phyloP scores from a whole-genome alignment of 2,888 invertebrate species.

The Yponomeuta malinellus region DNA sequence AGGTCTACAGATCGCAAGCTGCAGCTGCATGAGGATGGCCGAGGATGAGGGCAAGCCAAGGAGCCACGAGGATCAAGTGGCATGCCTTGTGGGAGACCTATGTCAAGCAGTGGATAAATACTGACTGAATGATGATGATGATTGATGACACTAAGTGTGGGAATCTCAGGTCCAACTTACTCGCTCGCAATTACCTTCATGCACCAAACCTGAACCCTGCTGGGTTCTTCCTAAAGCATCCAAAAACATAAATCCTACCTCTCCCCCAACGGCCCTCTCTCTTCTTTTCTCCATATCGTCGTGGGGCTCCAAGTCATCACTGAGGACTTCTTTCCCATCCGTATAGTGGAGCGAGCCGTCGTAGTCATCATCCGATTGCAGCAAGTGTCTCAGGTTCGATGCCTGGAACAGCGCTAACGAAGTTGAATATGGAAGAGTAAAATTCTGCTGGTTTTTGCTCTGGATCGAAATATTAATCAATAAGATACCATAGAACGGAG shows the following conservation, averaged over 20 bases:
- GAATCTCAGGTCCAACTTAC: not conserved
- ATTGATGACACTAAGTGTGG: not conserved
- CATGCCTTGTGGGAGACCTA: not conserved
- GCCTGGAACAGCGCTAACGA: not conserved
- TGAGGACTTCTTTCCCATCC: not conserved
- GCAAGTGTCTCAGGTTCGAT: not conserved
- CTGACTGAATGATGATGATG: not conserved
- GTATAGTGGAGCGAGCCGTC: not conserved
- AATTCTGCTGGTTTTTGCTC: no score
- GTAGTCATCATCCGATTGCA: slow-evolving; percentile 4
- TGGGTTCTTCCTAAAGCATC: not conserved
- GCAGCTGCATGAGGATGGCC: not conserved
- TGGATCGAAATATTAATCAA: no score
- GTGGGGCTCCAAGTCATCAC: not conserved
- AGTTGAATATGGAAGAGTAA: no score
- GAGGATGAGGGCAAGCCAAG: not conserved
- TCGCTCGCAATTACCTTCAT: not conserved
- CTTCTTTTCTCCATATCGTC: not conserved
- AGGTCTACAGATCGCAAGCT: no score
- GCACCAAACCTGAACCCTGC: not conserved
- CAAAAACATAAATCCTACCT: not conserved
- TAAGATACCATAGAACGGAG: no score
- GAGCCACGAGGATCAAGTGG: not conserved
- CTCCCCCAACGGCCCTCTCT: no score
- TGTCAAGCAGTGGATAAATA: not conserved